Evolutionary conservation across 1,140 invertebrate genomes (phyloP), one percentile per base, ranked within the genome.

Genomic region (Teleopsis dalmanni): DNA sequence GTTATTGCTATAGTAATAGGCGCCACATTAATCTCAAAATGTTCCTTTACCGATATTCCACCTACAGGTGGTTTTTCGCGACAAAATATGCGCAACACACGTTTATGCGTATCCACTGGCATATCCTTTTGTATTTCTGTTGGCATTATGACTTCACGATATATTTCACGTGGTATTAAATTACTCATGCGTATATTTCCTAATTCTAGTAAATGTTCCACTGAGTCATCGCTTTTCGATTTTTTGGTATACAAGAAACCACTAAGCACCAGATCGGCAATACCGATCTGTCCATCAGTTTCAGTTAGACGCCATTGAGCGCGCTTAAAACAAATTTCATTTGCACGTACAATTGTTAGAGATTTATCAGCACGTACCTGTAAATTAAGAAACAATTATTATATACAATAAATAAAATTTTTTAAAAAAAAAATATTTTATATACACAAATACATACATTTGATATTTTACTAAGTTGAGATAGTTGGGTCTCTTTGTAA

Each of bases 181-280:
- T 98, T 98, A 1, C 85, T 90, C 77, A 98, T 93, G 36, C 92
- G 82, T 18, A 98, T 84, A 70, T 95, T 97, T 1, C 95, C 95
- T n/a, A 99, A 74, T 70, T 99, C 95, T 16, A 99, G 73, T 38
- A 96, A 79, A 80, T 99, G 95, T 57, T 97, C 94, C 29, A 96
- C 92, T 0, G 92, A 95, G 70, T 98, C 94, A 62, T 98, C 93
- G 54, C 90, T 95, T 60, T 95, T 89, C 3, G 92, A 95, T 31
- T 90, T 93, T 71, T 98, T 96, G 0, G 91, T 97, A 66, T 98
- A 98, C 75, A 98, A 75, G 72, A 99, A 99, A 71, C 98, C 98
- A 43, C 89, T 90, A 1, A 99, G 80, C 18, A 94, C 84, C 31
- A 98, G 76, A 76, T 99, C 95, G 3, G 95, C 88, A 54, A 99